These are phyloP conservation scores for Apodemus speciosus DNA, from an alignment of 2,113 vertebrate species.

Conservation along the genomic window DNA sequence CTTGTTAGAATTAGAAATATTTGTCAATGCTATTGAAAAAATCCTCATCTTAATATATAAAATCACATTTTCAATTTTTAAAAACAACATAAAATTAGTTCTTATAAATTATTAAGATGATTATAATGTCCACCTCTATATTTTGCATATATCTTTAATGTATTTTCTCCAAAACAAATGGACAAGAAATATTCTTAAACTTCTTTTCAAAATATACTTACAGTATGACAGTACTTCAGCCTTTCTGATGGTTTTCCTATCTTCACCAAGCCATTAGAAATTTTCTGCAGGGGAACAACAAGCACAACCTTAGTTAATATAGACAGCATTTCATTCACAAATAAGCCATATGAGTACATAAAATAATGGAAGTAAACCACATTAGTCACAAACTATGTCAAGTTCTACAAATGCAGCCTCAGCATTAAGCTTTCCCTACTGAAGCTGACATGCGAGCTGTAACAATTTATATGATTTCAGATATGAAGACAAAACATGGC, in stretches of 20 bases:
- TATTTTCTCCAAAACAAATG: constrained; percentile 69
- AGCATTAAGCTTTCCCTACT: constrained; percentile 82
- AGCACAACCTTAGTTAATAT: constrained; percentile 85
- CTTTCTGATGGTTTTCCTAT: constrained; percentile 78
- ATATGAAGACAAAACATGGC: constrained; percentile 83
- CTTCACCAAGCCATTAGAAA: constrained; percentile 82
- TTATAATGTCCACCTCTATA: constrained; percentile 82
- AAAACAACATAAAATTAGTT: constrained; percentile 80
- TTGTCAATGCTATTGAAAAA: constrained; percentile 86
- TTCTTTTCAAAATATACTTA: constrained; percentile 82
- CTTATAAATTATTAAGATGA: constrained; percentile 85
- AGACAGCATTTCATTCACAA: constrained; percentile 83
- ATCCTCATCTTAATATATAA: constrained; percentile 82
- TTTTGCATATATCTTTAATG: constrained; percentile 81
- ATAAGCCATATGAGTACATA: constrained; percentile 82
- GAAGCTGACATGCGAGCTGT: constrained; percentile 85
- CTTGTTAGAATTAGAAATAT: constrained; percentile 84
- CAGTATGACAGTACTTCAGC: constrained; percentile 67
- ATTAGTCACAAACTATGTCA: constrained; percentile 78
- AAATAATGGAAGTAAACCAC: constrained; percentile 80
- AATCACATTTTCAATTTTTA: constrained; percentile 85
- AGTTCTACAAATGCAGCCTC: constrained; percentile 83
- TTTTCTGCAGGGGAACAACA: constrained; percentile 83
- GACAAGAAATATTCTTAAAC: constrained; percentile 81
- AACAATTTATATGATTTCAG: constrained; percentile 84